Evolutionary conservation across 2,888 invertebrate genomes (phyloP).

Genomic region (Pogonocherus hispidulus): DNA sequence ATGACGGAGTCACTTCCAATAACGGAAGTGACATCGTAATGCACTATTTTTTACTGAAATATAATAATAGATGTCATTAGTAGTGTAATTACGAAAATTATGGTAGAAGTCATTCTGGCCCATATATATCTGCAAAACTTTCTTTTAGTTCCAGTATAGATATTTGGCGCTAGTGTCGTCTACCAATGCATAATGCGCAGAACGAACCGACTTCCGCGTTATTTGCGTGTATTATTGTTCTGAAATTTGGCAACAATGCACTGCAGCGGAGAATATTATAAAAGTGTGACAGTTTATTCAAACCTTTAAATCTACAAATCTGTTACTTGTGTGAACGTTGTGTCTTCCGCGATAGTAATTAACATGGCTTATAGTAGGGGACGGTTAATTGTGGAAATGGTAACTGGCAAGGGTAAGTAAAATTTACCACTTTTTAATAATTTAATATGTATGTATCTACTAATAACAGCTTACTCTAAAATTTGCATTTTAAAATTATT

Average conservation of each 20-base stretch:
- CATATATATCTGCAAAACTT: not conserved
- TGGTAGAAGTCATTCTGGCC: constrained; percentile 9
- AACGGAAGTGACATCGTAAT: constrained; percentile 18
- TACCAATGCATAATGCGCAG: not conserved
- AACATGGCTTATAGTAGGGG: no score
- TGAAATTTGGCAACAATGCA: not conserved
- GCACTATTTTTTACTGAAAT: constrained; percentile 10
- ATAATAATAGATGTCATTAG: not conserved
- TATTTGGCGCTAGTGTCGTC: constrained; percentile 15
- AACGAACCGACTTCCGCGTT: constrained; percentile 3
- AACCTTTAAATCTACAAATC: no score
- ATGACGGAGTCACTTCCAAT: constrained; percentile 19
- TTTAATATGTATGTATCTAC: no score
- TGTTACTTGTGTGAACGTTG: no score
- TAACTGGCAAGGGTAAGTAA: no score
- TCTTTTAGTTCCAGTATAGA: constrained; percentile 13
- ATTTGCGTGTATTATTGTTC: not conserved
- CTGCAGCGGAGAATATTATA: no score
- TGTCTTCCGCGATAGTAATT: no score
- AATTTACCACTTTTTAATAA: no score
- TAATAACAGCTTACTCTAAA: no score
- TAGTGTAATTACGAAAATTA: constrained; percentile 1
- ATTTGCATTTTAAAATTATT: no score
- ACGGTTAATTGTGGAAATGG: no score
- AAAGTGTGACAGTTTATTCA: no score